Base-by-base conservation (phyloP, 2,797 vertebrate species). In the Enteromius anoplus region DNA sequence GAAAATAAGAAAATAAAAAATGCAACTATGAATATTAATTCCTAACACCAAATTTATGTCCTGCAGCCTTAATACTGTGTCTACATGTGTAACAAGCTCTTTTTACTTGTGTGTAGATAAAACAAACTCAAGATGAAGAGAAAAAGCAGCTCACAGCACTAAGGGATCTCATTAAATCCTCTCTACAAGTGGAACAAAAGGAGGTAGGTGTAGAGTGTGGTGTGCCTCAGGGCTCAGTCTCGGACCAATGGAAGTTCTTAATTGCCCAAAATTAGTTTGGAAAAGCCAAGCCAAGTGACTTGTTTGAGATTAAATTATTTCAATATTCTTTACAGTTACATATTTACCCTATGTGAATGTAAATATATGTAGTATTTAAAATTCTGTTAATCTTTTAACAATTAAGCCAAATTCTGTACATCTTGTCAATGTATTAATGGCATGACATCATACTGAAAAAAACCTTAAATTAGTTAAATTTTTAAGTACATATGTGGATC, bases 121-220 rank as follows among this genome's bases (percentile, higher is more conserved):
- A 97, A 84, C 96, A 97, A 90, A 97, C 95, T 19, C 96, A 97
- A 88, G 96, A 97, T 89, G 96, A 97, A 88, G 96, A 97, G 90
- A 96, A 96, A 90, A 96, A 96, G 65, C 96, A 97, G 71, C 93
- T 97, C 11, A 96, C 95, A 3, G 95, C 96, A 60, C 93, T 97
- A 69, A 91, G 96, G 86, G 96, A 97, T 87, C 93, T 97, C 87
- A 96, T 97, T 87, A 97, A 97, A 89, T 96, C 96, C 32, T 97
- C 95, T 85, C 91, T 97, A 70, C 96, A 97, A 85, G 92, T 96
- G 65, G 96, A 97, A 88, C 95, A 96, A 89, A 97, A 97, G 85
- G 96, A 97, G 95, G 96, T 97, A 96, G 21, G 70, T 19, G 0
- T 84, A 99, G 97, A 37, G 37, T 34, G 3, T 68, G 62, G 26